These are phyloP conservation scores for Stenodema calcarata DNA, from an alignment of 2,888 invertebrate species.

Conservation along the genomic window DNA sequence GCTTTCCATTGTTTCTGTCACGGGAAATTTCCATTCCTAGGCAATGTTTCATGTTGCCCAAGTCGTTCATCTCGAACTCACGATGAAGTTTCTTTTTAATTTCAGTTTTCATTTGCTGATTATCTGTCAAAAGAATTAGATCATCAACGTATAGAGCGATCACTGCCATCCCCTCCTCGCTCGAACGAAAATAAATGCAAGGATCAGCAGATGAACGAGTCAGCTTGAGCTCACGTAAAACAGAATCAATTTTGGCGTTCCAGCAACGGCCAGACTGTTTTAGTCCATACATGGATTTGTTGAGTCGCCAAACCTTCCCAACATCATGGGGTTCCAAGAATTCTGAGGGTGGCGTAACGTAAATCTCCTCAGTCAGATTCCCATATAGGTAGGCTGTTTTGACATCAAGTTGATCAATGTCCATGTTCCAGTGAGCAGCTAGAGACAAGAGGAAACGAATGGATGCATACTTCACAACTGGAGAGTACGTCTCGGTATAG, in stretches of 20 bases:
- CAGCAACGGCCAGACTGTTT: not conserved
- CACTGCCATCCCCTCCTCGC: not conserved
- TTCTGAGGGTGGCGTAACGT: slow-evolving; percentile 40
- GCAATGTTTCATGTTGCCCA: not conserved
- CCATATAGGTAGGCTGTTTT: not conserved
- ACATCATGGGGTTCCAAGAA: not conserved
- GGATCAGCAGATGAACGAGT: not conserved
- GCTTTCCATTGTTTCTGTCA: not conserved
- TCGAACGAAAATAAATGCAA: not conserved
- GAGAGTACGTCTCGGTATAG: slow-evolving; percentile 57
- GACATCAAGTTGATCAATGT: not conserved
- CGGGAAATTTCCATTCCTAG: slow-evolving; percentile 14
- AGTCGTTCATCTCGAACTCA: not conserved
- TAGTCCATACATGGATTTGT: not conserved
- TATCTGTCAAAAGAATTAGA: not conserved
- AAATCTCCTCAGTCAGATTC: slow-evolving; percentile 52
- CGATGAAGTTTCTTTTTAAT: not conserved
- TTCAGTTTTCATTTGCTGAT: not conserved
- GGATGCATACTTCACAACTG: slow-evolving; percentile 56
- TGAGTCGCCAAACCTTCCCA: not conserved
- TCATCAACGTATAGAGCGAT: slow-evolving; percentile 12
- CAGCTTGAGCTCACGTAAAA: not conserved
- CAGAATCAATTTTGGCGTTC: not conserved
- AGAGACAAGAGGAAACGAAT: slow-evolving; percentile 55
- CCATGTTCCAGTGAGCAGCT: slow-evolving; percentile 53